Base-by-base conservation (phyloP, 2,888 invertebrate species). In the Chaetoderma sp. region DNA sequence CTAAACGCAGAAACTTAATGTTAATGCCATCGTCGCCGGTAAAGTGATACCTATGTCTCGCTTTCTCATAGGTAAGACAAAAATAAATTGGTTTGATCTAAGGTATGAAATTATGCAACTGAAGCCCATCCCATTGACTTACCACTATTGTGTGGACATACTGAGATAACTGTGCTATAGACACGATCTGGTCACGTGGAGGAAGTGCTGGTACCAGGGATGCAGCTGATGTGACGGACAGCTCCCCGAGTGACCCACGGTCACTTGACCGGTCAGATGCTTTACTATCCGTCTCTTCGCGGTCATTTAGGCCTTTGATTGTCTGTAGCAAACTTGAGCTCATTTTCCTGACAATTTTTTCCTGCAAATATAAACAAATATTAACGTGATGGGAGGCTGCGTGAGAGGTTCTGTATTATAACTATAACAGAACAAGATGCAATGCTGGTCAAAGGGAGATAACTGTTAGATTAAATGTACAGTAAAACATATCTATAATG, bases 81-180 rank as follows among this genome's bases (percentile, higher is more conserved):
- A n/a, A n/a, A n/a, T n/a, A n/a, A n/a, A n/a, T n/a, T n/a, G n/a
- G n/a, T n/a, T n/a, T n/a, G n/a, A n/a, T n/a, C n/a, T n/a, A n/a
- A n/a, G n/a, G n/a, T n/a, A n/a, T n/a, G n/a, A n/a, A n/a, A n/a
- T n/a, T n/a, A n/a, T n/a, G n/a, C n/a, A n/a, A n/a, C n/a, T n/a
- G n/a, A n/a, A n/a, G 47, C 47, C 10, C 21, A 16, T 10, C 47
- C 8, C 13, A 4, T 10, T 18, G 23, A 79, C 84, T 76, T 68
- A 86, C 86, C 79, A 94, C 90, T 68, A 96, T 89, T 25, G 93
- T 94, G 86, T 95, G 94, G 52, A 96, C 91, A 76, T 95, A 93
- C 86, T 94, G 94, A 49, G 94, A 93, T 60, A 96, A 88, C 81
- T 93, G 92, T 59, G 94, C 89, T 47, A 94, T 93, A 4, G 93